phyloP scores from a whole-genome alignment of 2,113 vertebrate genomes.

The Mellivora capensis region DNA sequence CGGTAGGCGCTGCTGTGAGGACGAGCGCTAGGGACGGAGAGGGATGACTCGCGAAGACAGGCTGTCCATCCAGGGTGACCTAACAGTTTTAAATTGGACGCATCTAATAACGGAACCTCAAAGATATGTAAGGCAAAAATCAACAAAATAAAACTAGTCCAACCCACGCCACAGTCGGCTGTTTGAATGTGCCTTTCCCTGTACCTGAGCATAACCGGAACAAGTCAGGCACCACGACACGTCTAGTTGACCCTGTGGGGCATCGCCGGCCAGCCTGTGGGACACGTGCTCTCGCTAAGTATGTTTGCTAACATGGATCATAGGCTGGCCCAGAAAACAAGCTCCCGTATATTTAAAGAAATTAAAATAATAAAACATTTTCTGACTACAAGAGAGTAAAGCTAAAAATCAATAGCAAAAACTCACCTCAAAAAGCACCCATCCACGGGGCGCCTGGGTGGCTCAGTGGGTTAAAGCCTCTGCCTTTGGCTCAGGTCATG shows the following conservation, averaged over 20 bases:
- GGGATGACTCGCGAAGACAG: fast-evolving
- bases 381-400: not conserved
- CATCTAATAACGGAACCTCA: not conserved
- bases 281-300: fast-evolving
- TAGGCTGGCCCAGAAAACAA: not conserved
- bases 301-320: not conserved
- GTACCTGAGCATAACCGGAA: not conserved
- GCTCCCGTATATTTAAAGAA: not conserved
- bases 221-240: too few species aligned
- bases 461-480: too few species aligned
- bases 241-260: not conserved
- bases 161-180: not conserved
- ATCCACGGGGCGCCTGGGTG: too few species aligned
- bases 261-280: not conserved
- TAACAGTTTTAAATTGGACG: not conserved
- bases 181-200: not conserved
- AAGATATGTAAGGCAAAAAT: not conserved
- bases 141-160: not conserved
- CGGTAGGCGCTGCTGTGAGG: fast-evolving
- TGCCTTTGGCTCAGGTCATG: too few species aligned
- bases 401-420: not conserved
- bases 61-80: fast-evolving
- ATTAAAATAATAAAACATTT: not conserved
- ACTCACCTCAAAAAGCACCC: not conserved
- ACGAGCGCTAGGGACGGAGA: fast-evolving